phyloP scores from a whole-genome alignment of 2,113 vertebrate genomes.

The Sapayoa aenigma region DNA sequence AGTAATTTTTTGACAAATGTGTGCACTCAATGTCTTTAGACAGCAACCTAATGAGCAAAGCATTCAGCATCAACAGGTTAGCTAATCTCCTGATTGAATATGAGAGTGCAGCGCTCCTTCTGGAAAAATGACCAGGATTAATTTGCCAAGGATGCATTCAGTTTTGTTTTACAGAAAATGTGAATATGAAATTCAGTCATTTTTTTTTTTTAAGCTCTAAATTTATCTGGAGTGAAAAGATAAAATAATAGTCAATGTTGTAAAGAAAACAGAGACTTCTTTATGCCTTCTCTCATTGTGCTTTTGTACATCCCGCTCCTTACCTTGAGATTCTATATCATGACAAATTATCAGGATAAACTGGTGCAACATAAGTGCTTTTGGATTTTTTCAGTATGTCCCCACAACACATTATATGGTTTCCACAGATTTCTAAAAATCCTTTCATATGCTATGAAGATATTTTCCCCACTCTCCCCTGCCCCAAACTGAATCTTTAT shows the following conservation, averaged over 20 bases:
- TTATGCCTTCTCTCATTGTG: not conserved
- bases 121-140: slow-evolving; percentile 25
- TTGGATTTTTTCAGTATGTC: not conserved
- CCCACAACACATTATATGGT: not conserved
- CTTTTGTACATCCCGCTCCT: not conserved
- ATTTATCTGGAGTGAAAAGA: not conserved
- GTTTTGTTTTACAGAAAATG: not conserved
- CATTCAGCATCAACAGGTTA: slow-evolving; percentile 58
- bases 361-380: not conserved
- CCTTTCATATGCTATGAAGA: not conserved
- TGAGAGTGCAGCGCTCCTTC: not conserved
- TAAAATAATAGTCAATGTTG: not conserved
- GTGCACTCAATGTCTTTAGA: slow-evolving; percentile 5
- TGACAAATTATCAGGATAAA: not conserved
- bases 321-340: not conserved
- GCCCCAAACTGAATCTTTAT: not conserved
- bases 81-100: slow-evolving; percentile 36
- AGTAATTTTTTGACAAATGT: slow-evolving; percentile 45
- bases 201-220: not conserved
- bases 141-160: slow-evolving; percentile 19
- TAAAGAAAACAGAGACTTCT: not conserved
- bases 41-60: slow-evolving; percentile 32
- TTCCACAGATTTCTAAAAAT: not conserved
- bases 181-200: not conserved
- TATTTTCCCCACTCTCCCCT: not conserved